A percentile compares a stretch with the other conserved stretches of the same genome.
Conservation (phyloP, 2,797 vertebrate species). For the Chrysolophus pictus region DNA sequence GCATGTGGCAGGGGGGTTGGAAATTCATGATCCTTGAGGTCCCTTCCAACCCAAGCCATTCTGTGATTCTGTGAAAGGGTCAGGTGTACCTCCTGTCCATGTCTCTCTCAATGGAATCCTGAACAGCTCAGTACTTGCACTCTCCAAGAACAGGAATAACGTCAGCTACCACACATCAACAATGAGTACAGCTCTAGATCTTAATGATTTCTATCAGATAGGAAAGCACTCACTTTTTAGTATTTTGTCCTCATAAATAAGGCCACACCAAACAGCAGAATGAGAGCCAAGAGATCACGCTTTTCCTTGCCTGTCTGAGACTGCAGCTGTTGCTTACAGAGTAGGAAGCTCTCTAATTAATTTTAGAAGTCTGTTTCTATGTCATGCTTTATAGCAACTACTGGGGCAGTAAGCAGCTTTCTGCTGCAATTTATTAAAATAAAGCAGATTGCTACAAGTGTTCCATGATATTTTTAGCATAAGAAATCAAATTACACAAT, state of each 20-base stretch:
- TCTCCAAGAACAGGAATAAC: not conserved
- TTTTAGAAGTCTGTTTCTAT: not conserved
- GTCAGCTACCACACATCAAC: not conserved
- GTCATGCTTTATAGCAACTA: not conserved
- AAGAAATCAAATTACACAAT: constrained; percentile 8
- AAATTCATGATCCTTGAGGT: too few relatives aligned
- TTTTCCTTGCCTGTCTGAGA: not conserved
- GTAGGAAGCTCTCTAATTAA: not conserved
- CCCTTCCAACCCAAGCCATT: too few relatives aligned
- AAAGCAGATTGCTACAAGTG: not conserved
- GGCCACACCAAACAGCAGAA: not conserved
- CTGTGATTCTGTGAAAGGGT: too few relatives aligned
- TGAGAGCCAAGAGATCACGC: accelerated
- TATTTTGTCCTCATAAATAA: not conserved
- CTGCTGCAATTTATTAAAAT: not conserved
- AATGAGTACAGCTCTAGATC: not conserved
- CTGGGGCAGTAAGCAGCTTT: not conserved
- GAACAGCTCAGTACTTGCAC: not conserved
- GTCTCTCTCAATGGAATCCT: not conserved
- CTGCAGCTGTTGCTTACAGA: not conserved
- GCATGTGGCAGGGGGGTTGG: too few relatives aligned
- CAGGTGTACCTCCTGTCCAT: not conserved
- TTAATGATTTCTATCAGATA: not conserved
- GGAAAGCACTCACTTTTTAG: not conserved
- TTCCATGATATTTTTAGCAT: not conserved